Evolutionary conservation across 1,140 invertebrate genomes (phyloP), one percentile per base, ranked within the genome.

Genomic region (Macrotrachela quadricornifera): DNA sequence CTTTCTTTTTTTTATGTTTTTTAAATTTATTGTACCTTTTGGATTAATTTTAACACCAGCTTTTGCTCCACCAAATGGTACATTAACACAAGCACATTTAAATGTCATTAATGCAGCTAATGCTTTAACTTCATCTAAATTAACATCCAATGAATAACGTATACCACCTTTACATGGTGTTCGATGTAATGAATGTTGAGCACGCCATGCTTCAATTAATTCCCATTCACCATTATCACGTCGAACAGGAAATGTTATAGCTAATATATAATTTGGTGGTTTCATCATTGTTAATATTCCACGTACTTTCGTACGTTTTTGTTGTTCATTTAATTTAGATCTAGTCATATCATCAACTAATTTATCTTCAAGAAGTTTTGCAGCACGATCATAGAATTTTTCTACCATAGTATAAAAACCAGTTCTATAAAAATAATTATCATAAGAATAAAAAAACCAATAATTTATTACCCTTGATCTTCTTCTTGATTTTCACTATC

Each of bases 31-130:
- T 73, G 55, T 71, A 71, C 2, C 77, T 40, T 82, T 83, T 12
- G 91, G 92, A 69, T 97, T 85, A 64, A 99, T 95, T 71, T 88
- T 91, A 51, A 97, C 81, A 13, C 91, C 94, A 43, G 91, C 92
- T 72, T 96, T 97, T 54, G 86, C 90, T 50, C 90, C 90, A 55
- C 76, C 76, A 62, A 77, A 77, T 30, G 92, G 92, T 36, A 96
- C 90, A 71, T 96, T 90, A 2, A 97, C 91, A 64, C 85, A 88
- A 37, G 92, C 88, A 69, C 78, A 79, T 64, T 80, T 80, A 76
- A 94, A 97, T 15, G 94, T 97, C 92, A 97, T 97, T 63, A 99
- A 70, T 49, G 91, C 87, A 1, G 91, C 86, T 58, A 97, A 71
- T 53, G 92, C 92, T 67, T 91, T 92, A 0, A 88, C 91, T 71